Base-by-base conservation (phyloP, 2,888 invertebrate species). In the Drosophila merina region DNA sequence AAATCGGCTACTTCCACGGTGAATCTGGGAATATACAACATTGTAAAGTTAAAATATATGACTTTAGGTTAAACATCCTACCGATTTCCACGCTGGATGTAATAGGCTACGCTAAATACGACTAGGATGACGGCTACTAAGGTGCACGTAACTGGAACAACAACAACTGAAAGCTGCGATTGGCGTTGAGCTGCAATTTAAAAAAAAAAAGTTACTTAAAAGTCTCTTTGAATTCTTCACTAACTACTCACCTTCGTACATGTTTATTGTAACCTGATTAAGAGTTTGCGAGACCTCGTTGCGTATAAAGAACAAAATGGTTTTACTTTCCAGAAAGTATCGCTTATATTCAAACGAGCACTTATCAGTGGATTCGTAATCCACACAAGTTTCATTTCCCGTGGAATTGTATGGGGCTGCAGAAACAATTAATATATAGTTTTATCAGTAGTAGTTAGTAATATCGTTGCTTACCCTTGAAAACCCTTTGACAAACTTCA, bases 1-100 rank as follows among this genome's bases (percentile, higher is more conserved):
- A 97, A 97, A 91, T 97, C 96, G 0, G 97, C 97, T 10, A 97
- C 97, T 93, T 97, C 97, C 48, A 97, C 94, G 2, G 94, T 95
- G 86, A 95, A 95, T 76, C 96, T 96, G 9, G 0, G 6, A 5
- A 4, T 9, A 9, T 0, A 42, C 14, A 20, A 20, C 2, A 4
- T 26, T 20, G 6, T 4, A 0, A 2, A 14, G 14, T 14, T 14
- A 14, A 14, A 14, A 14, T 14, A 14, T 14, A 14, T 14, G 8
- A 12, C 28, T 14, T 14, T 7, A 4, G 9, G 1, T 1, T 4
- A 2, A 1, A 31, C 0, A 9, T 28, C 88, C 85, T 90, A 95
- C 95, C 96, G 95, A 56, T 95, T 95, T 78, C 96, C 93, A 88
- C 95, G 96, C 89, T 97, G 97, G 57, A 96, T 93, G 88, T 97